phyloP scores from a whole-genome alignment of 2,113 vertebrate genomes.

The Leucosticte australis region DNA sequence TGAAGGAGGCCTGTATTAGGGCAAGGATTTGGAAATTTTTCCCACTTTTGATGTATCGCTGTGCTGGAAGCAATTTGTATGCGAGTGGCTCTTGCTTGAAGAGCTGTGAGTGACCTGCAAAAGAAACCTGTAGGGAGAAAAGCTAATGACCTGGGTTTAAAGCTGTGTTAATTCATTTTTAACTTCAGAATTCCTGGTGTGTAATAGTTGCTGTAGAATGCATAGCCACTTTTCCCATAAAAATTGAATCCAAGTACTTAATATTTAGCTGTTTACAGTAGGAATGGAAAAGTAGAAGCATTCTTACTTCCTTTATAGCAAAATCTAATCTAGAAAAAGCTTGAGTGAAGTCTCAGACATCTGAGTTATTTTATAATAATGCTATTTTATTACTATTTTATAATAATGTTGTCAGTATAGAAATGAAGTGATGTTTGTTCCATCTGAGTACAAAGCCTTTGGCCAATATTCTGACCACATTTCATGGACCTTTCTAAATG shows the following conservation, averaged over 20 bases:
- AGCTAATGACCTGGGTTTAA: neutral
- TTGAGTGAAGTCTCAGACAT: neutral
- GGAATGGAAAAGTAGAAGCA: neutral
- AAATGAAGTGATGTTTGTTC: neutral
- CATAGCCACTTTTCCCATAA: neutral
- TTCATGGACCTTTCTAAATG: neutral
- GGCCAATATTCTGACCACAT: neutral
- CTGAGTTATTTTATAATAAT: neutral
- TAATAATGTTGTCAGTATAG: neutral
- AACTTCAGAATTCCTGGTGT: neutral
- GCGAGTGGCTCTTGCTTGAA: neutral
- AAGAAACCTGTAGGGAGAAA: neutral
- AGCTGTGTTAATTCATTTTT: neutral
- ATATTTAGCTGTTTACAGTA: neutral
- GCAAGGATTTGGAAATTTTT: neutral
- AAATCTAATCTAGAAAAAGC: neutral
- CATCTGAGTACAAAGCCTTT: neutral
- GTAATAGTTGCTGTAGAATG: neutral
- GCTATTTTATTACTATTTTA: neutral
- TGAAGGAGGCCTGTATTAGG: neutral
- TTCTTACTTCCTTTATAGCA: neutral
- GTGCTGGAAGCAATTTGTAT: neutral
- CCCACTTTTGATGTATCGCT: neutral
- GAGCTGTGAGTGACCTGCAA: neutral
- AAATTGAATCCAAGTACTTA: neutral